Evolutionary conservation across 2,888 invertebrate species (phyloP).

Genomic region (Ceramica pisi): DNA sequence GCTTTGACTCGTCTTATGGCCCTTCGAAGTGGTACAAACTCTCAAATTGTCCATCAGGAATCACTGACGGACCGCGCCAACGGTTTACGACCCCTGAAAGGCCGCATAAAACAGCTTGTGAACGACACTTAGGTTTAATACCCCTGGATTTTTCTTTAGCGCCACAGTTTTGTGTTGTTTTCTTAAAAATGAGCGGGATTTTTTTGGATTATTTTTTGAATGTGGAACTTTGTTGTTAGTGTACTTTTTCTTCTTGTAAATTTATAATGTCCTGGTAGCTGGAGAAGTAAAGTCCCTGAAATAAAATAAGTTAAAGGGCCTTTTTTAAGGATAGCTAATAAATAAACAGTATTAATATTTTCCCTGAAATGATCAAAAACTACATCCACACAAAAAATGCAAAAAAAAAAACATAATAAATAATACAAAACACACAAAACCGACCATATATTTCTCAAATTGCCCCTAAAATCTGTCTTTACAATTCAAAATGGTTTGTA

Average conservation of each 20-base stretch:
- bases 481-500: slow-evolving; percentile 55
- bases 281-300: neutral
- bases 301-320: neutral
- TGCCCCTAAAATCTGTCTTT: slow-evolving; percentile 46
- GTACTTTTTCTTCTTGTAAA: slow-evolving; percentile 49
- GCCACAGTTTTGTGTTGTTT: slow-evolving; percentile 57
- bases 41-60: slow-evolving; percentile 90
- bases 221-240: slow-evolving; percentile 41
- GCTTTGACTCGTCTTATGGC: slow-evolving; percentile 66
- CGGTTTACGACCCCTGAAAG: slow-evolving; percentile 84
- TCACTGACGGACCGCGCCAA: slow-evolving; percentile 82
- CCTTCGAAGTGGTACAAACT: slow-evolving; percentile 79
- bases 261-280: slow-evolving; percentile 52
- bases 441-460: slow-evolving; percentile 27
- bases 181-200: slow-evolving; percentile 42
- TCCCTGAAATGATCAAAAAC: no score
- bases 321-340: neutral
- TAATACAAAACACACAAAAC: slow-evolving; percentile 5
- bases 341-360: no score
- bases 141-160: slow-evolving; percentile 83
- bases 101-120: slow-evolving; percentile 85
- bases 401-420: neutral
- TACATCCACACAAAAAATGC: no score
- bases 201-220: slow-evolving; percentile 58
- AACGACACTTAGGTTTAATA: slow-evolving; percentile 86